These are phyloP conservation scores for Cynodonichthys magdalenae DNA, from an alignment of 2,797 vertebrate species.

Conservation along the genomic window DNA sequence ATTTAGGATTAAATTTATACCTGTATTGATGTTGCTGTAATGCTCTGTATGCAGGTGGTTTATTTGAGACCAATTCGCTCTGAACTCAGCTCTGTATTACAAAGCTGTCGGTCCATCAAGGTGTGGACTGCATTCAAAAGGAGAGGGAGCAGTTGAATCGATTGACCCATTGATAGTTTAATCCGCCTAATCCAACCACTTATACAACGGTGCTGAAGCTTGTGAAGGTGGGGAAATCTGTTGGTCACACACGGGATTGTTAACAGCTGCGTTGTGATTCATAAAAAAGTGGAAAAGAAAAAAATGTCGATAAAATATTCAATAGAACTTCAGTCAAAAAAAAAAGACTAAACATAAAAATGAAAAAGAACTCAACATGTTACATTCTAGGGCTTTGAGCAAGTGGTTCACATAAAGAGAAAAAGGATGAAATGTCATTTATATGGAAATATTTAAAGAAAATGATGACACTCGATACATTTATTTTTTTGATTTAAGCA, in stretches of 20 bases:
- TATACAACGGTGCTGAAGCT: slow-evolving; percentile 59
- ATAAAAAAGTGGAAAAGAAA: slow-evolving; percentile 6
- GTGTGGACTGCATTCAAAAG: slow-evolving; percentile 45
- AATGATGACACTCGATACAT: not conserved
- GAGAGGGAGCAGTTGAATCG: slow-evolving; percentile 43
- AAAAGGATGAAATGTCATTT: slow-evolving; percentile 1
- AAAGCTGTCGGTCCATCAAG: slow-evolving; percentile 23
- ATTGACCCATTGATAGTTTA: slow-evolving; percentile 54
- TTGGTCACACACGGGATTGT: slow-evolving; percentile 32
- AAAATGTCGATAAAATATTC: too few relatives aligned
- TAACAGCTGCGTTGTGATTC: slow-evolving; percentile 38
- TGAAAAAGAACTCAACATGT: too few relatives aligned
- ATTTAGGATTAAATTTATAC: too few relatives aligned
- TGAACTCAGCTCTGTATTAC: slow-evolving; percentile 30
- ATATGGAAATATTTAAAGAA: not conserved
- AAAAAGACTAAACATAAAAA: too few relatives aligned
- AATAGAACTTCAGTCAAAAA: too few relatives aligned
- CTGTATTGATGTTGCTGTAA: slow-evolving; percentile 9
- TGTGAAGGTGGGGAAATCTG: slow-evolving; percentile 49
- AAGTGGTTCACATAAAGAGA: too few relatives aligned
- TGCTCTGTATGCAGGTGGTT: slow-evolving; percentile 20
- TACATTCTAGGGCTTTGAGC: too few relatives aligned
- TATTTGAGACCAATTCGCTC: not conserved
- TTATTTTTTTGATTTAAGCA: not conserved
- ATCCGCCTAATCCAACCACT: slow-evolving; percentile 57